A percentile compares a stretch with the other conserved stretches of the same genome.
These are phyloP conservation scores for Leptocoma aspasia DNA, from an alignment of 2,113 vertebrate genomes.

Conservation along the genomic window DNA sequence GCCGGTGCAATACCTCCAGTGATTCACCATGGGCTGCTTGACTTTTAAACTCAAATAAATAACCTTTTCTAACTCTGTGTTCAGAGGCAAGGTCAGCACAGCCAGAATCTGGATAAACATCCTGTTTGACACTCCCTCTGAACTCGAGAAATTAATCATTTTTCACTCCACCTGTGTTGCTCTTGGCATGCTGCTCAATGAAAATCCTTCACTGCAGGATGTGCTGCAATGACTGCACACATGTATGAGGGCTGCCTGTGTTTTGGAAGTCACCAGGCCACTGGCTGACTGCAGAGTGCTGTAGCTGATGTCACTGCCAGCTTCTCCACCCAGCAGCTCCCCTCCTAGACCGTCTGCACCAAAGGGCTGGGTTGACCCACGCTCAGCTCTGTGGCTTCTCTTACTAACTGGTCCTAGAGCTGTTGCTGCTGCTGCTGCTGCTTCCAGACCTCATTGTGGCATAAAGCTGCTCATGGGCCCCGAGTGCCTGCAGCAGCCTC, in stretches of 20 bases:
- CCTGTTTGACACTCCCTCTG: not conserved
- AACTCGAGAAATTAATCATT: not conserved
- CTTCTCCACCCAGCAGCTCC: not conserved
- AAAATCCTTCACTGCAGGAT: not conserved
- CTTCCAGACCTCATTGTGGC: not conserved
- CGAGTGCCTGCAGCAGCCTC: accelerated
- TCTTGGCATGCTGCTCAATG: not conserved
- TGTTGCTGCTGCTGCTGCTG: not conserved
- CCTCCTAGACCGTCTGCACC: not conserved
- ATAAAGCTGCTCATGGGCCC: accelerated
- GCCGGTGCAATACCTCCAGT: not conserved
- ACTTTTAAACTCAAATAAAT: not conserved
- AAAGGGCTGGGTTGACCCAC: not conserved
- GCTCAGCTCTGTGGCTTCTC: not conserved
- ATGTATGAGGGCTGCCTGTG: not conserved
- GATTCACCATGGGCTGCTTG: not conserved
- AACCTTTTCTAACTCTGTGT: not conserved
- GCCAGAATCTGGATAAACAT: not conserved
- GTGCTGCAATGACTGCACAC: not conserved
- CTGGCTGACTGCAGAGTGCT: not conserved
- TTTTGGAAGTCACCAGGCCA: not conserved
- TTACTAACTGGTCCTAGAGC: not conserved
- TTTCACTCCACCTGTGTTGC: not conserved
- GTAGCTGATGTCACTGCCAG: not conserved
- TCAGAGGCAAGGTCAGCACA: not conserved